Conservation (phyloP, 2,888 invertebrate species). For the Torymus tubicola region DNA sequence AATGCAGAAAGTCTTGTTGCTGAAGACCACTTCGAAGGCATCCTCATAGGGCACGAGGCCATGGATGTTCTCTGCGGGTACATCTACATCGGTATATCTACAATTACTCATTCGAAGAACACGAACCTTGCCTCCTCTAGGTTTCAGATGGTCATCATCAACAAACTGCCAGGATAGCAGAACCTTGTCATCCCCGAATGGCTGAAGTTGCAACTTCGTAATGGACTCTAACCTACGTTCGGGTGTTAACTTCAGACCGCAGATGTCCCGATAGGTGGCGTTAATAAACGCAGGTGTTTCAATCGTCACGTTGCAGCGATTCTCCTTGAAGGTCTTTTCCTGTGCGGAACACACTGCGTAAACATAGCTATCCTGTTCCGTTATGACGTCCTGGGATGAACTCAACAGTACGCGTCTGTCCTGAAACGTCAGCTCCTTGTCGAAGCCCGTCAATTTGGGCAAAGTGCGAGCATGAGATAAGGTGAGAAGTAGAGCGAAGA, state of each 20-base stretch:
- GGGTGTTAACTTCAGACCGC: background rate
- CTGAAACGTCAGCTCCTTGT: constrained; percentile 8
- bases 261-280: constrained; percentile 38
- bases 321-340: constrained; percentile 26
- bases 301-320: constrained; percentile 31
- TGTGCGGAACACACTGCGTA: constrained; percentile 35
- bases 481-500: background rate
- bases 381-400: background rate
- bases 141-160: background rate
- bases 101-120: constrained; percentile 21
- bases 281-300: constrained; percentile 43
- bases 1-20: constrained; percentile 8
- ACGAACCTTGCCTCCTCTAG: constrained; percentile 12
- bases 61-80: background rate
- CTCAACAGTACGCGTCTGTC: constrained; percentile 24
- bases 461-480: background rate
- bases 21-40: constrained; percentile 32
- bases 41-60: constrained; percentile 2
- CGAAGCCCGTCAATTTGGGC: constrained; percentile 12
- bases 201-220: constrained; percentile 11
- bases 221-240: background rate
- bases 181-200: constrained; percentile 34
- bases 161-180: constrained; percentile 32
- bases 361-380: constrained; percentile 34
- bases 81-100: background rate